Evolutionary conservation across 2,888 invertebrate species (phyloP), one percentile per base, ranked within the genome.

Genomic region (Belgica antarctica): DNA sequence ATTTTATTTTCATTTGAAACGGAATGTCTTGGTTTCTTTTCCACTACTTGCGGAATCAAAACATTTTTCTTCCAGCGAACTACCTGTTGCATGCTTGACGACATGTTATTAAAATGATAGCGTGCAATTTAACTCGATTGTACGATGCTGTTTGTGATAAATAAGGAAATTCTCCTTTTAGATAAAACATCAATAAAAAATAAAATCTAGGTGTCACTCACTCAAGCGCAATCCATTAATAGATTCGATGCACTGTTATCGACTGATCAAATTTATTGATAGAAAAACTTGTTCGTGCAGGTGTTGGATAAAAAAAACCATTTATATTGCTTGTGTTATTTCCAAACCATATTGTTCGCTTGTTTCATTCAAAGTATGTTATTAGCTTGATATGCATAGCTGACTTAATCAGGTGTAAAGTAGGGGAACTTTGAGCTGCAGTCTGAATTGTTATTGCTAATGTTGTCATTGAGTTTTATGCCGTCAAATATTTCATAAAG

Each of bases 81-180:
- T 68, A 68, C 68, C 68, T 68, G 46, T 52, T 68, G 46, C 41
- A 41, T 24, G 41, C 59, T 46, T 41, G 41, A 19, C 68, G 68
- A 68, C 46, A 25, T 65, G 68, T 68, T 68, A 68, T 68, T 68
- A 68, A 68, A 68, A 68, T 28, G 68, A 68, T 68, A 68, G 68
- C 57, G 68, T 68, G 68, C 52, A 68, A 68, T 68, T 68, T 57
- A 68, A 68, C 68, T 57, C 68, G 68, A 22, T 28, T 68, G 63
- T 46, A 5, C 5, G 65, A 27, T 28, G 12, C 25, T 31, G 52
- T 24, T 52, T 8, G 25, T 68, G 68, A 57, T 46, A 52, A 66
- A 24, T 65, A 41, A 65, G 46, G 68, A 65, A 65, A 65, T 25
- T 65, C 47, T 27, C 28, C 36, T 46, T 25, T 8, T 17, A 28